Percentiles rank a stretch among this genome's conserved stretches.
phyloP scores from a whole-genome alignment of 2,888 invertebrate genomes.

The Microctonus aethiopoides region DNA sequence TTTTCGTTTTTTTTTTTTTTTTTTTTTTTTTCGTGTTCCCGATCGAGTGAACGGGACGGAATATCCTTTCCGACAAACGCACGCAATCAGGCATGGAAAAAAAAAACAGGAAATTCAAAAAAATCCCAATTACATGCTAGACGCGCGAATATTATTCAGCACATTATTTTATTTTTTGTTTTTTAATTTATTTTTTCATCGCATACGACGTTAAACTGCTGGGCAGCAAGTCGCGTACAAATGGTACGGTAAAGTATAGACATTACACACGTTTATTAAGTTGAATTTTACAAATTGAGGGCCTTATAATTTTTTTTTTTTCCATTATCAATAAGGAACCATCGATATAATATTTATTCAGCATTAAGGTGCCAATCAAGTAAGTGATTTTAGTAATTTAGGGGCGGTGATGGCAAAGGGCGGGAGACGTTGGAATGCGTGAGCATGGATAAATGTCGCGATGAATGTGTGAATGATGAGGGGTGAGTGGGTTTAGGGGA shows the following conservation, averaged over 20 bases:
- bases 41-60: conserved; percentile 32
- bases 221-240: conserved; percentile 56
- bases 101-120: background rate
- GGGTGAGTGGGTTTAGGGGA: background rate
- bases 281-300: conserved; percentile 60
- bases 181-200: conserved; percentile 26
- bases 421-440: conserved; percentile 50
- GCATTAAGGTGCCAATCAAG: conserved; percentile 59
- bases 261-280: conserved; percentile 55
- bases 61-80: conserved; percentile 29
- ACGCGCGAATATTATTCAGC: conserved; percentile 37
- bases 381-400: conserved; percentile 48
- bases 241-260: conserved; percentile 49
- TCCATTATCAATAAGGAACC: conserved; percentile 62
- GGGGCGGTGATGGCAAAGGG: conserved; percentile 11
- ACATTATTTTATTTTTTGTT: conserved; percentile 29
- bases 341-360: conserved; percentile 63
- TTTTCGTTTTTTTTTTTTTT: conserved; percentile 13
- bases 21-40: conserved; percentile 5
- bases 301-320: conserved; percentile 47
- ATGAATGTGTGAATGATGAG: conserved; percentile 18
- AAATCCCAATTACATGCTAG: conserved; percentile 30
- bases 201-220: conserved; percentile 56
- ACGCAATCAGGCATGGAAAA: conserved; percentile 20
- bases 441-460: conserved; percentile 55